Evolutionary conservation across 2,888 invertebrate species (phyloP).

Genomic region (Pterobdella sp.): DNA sequence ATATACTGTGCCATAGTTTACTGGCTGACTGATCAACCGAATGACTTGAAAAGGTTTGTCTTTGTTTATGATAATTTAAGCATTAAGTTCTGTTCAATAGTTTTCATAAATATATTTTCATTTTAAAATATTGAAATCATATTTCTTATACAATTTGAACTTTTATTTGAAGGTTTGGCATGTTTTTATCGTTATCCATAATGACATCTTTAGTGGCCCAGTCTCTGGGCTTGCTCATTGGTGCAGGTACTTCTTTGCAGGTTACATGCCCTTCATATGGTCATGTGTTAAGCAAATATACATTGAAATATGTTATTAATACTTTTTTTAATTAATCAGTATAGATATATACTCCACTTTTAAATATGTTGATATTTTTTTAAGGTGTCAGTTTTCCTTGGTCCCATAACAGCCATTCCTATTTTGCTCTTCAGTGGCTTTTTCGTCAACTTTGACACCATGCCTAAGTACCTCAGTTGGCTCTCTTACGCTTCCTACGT

Average conservation of each 20-base stretch:
- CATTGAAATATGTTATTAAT: no score
- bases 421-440: conserved; percentile 91
- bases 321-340: no score
- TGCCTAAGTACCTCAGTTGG: conserved; percentile 87
- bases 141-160: no score
- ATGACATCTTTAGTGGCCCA: conserved; percentile 79
- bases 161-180: conserved; percentile 69
- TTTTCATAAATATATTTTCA: no score
- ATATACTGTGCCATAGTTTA: conserved; percentile 77
- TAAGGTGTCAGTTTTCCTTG: conserved; percentile 92
- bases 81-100: no score
- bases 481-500: conserved; percentile 89
- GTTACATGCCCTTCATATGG: no score
- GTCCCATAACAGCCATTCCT: conserved; percentile 82
- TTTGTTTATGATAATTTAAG: no score
- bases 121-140: no score
- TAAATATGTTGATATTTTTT: no score
- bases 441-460: conserved; percentile 92
- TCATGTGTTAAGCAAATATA: no score
- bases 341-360: no score
- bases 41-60: conserved; percentile 65
- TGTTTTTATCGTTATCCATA: conserved; percentile 75
- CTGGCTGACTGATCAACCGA: conserved; percentile 87
- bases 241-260: conserved; percentile 67
- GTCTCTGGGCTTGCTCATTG: conserved; percentile 80